Evolutionary conservation across 2,888 invertebrate genomes (phyloP), one percentile per base, ranked within the genome.

Genomic region (Brachylomia viminalis): DNA sequence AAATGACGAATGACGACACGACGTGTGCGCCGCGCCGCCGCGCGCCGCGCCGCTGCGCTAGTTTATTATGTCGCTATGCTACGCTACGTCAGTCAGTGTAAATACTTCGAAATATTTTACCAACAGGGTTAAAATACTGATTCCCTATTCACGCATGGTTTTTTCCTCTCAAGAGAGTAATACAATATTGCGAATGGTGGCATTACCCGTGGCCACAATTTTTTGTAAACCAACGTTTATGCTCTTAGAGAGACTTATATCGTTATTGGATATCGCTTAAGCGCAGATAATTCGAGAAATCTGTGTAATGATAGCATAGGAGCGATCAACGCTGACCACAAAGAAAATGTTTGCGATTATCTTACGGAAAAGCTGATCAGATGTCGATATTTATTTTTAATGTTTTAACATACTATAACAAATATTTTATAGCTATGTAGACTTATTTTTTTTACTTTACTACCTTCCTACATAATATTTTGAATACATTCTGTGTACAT

Each of bases 271-370:
- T 79, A 72, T 83, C 62, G 78, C 65, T 61, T 84, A 74, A 86
- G 80, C 70, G 68, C 70, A 75, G 72, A 82, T 83, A 83, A 89
- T 86, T 82, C 72, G 54, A 85, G 86, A 84, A 80, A 87, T 89
- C 81, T 79, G 79, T 83, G 61, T 89, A 89, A 91, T 89, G 86
- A 85, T 83, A 87, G 86, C 73, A 68, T 80, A 79, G 70, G 64
- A 73, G 77, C 87, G 75, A 89, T 88, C 77, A 79, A 81, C 80
- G 69, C 74, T 85, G 82, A 91, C 92, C 92, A 87, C 92, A 90
- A 87, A 87, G 79, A 90, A 88, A 88, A 85, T 83, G 85, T 77
- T 83, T 72, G 82, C 84, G 79, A 88, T 88, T 89, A 87, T 86
- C 78, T 80, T 71, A 72, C 69, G 84, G 87, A 87, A 84, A 75